phyloP scores from a whole-genome alignment of 2,888 invertebrate genomes.

The Aelia acuminata region DNA sequence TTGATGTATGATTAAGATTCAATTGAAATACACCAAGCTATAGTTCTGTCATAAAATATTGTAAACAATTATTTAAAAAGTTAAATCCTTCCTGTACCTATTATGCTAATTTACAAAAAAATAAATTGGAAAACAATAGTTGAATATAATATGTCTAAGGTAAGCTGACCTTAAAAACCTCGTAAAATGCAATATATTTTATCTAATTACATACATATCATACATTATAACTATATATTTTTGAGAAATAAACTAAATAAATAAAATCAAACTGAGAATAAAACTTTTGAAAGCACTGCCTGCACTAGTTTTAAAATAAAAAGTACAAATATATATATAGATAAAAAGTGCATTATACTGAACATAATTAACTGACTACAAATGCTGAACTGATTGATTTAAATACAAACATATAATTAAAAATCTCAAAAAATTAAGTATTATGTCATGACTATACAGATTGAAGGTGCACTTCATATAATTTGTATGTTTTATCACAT shows the following conservation, averaged over 20 bases:
- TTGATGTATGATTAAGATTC: background rate
- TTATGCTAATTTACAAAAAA: background rate
- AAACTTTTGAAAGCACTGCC: slow-evolving; percentile 13
- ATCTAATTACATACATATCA: slow-evolving; percentile 32
- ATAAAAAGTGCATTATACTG: slow-evolving; percentile 13
- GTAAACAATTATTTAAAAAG: slow-evolving; percentile 1
- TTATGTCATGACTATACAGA: slow-evolving; percentile 52
- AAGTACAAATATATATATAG: slow-evolving; percentile 4
- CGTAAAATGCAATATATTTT: slow-evolving; percentile 28
- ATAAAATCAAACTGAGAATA: slow-evolving; percentile 13
- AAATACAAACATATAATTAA: slow-evolving; percentile 4
- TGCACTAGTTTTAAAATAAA: background rate
- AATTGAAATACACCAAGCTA: slow-evolving; percentile 3
- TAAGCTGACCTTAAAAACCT: slow-evolving; percentile 17
- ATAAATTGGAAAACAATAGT: background rate
- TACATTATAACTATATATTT: slow-evolving; percentile 38
- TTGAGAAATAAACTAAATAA: slow-evolving; percentile 28
- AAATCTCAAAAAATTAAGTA: slow-evolving; percentile 28
- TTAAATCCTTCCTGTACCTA: background rate
- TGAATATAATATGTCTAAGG: background rate
- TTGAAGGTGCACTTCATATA: slow-evolving; percentile 42
- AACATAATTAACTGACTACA: background rate
- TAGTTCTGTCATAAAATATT: background rate
- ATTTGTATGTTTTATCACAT: slow-evolving; percentile 47
- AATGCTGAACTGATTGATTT: background rate